Evolutionary conservation across 2,888 invertebrate genomes (phyloP).

Genomic region (Andrena haemorrhoa): DNA sequence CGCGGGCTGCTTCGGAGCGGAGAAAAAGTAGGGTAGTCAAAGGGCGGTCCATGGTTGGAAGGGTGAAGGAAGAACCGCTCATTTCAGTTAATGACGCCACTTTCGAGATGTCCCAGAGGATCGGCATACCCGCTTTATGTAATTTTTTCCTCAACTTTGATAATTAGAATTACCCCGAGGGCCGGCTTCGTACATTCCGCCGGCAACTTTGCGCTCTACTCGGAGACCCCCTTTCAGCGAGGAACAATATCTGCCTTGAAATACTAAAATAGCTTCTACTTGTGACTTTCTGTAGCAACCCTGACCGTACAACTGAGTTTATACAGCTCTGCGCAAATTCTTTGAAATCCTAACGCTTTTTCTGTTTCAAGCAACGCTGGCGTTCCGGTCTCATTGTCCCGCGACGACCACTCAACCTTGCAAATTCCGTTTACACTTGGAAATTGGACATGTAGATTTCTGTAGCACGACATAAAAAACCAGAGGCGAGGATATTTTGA

Average conservation of each 20-base stretch:
- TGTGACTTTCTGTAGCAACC: not conserved
- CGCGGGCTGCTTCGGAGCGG: constrained; percentile 22
- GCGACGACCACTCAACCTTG: no score
- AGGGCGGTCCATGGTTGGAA: constrained; percentile 38
- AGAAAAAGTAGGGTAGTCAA: constrained; percentile 47
- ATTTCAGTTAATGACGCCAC: constrained; percentile 74
- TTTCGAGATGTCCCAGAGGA: constrained; percentile 56
- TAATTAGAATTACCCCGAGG: constrained; percentile 64
- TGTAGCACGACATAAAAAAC: no score
- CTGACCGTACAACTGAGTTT: not conserved
- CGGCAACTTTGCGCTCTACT: constrained; percentile 18
- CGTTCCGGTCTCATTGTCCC: no score
- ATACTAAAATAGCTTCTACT: not conserved
- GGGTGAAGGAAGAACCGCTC: constrained; percentile 66
- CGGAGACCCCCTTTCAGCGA: constrained; percentile 25
- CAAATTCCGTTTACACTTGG: no score
- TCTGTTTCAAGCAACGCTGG: no score
- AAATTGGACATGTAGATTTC: no score
- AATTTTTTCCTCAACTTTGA: constrained; percentile 75
- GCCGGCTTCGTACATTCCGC: constrained; percentile 6
- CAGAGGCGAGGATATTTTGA: no score
- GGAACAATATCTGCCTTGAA: constrained; percentile 8
- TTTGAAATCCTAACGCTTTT: no score
- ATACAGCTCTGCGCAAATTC: no score
- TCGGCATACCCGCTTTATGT: constrained; percentile 69